These are phyloP conservation scores for Stegophylla sp. DNA, from an alignment of 2,888 invertebrate species.

Conservation along the genomic window DNA sequence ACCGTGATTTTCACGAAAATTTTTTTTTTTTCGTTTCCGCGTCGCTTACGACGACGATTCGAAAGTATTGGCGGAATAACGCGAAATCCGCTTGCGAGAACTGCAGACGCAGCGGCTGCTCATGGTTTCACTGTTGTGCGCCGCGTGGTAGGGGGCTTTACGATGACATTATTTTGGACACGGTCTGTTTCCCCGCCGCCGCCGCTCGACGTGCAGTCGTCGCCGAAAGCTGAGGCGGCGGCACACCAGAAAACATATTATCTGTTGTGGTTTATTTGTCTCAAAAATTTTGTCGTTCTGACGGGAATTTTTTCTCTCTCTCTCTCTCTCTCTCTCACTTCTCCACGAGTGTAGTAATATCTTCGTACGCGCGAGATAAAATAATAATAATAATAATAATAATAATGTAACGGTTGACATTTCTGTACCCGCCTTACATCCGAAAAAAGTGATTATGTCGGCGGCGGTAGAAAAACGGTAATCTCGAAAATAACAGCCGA, in stretches of 20 bases:
- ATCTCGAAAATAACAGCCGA: slow-evolving; percentile 11
- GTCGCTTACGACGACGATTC: slow-evolving; percentile 10
- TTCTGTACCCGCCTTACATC: neutral
- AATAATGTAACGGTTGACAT: no score
- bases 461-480: neutral
- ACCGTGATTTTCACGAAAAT: neutral
- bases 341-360: neutral
- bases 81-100: neutral
- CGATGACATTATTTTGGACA: slow-evolving; percentile 14
- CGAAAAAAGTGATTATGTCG: neutral
- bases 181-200: slow-evolving; percentile 23
- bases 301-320: neutral
- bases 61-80: slow-evolving; percentile 18
- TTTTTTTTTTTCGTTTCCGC: neutral
- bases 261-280: neutral
- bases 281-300: neutral
- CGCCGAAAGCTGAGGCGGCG: neutral
- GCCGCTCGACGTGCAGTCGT: neutral
- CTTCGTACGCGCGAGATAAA: neutral
- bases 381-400: no score
- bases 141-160: slow-evolving; percentile 14
- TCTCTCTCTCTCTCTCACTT: no score
- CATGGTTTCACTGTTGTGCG: slow-evolving; percentile 19
- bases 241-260: no score
- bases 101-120: no score